Percentiles rank a stretch among this genome's conserved stretches.
phyloP scores from a whole-genome alignment of 35 echinoderm and acorn worm species.

The Ptychodera flava region DNA sequence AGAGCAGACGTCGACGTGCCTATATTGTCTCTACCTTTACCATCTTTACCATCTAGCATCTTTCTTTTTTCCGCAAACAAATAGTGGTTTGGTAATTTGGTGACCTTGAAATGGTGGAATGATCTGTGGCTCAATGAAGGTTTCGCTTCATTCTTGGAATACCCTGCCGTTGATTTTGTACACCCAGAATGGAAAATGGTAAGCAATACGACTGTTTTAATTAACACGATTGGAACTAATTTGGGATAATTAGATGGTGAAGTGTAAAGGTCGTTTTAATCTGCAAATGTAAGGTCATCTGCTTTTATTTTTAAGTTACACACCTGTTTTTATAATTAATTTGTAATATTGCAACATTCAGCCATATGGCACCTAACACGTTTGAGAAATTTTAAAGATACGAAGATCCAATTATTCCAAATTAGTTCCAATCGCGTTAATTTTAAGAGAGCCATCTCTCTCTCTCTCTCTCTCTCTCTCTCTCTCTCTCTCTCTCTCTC shows the following conservation, averaged over 20 bases:
- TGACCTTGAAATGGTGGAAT: slow-evolving; percentile 95
- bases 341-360: background rate
- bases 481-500: too few species aligned
- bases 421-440: too few species aligned
- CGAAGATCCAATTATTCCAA: too few species aligned
- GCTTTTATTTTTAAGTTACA: background rate
- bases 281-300: background rate
- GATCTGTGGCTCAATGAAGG: slow-evolving; percentile 95
- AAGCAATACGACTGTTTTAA: slow-evolving; percentile 25
- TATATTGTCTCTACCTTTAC: background rate
- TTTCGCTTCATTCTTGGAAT: slow-evolving; percentile 77
- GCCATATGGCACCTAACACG: too few species aligned
- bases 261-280: background rate
- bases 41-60: background rate
- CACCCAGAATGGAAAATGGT: slow-evolving; percentile 75
- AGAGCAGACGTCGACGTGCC: too few species aligned
- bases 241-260: too few species aligned
- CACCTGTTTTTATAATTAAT: background rate
- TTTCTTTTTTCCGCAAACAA: background rate
- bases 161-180: slow-evolving; percentile 42
- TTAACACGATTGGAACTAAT: background rate
- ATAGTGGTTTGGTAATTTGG: slow-evolving; percentile 96
- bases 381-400: too few species aligned
- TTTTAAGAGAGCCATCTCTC: too few species aligned
- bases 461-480: too few species aligned